Evolutionary conservation across 2,888 invertebrate genomes (phyloP).

Genomic region (Macrophya annulata): DNA sequence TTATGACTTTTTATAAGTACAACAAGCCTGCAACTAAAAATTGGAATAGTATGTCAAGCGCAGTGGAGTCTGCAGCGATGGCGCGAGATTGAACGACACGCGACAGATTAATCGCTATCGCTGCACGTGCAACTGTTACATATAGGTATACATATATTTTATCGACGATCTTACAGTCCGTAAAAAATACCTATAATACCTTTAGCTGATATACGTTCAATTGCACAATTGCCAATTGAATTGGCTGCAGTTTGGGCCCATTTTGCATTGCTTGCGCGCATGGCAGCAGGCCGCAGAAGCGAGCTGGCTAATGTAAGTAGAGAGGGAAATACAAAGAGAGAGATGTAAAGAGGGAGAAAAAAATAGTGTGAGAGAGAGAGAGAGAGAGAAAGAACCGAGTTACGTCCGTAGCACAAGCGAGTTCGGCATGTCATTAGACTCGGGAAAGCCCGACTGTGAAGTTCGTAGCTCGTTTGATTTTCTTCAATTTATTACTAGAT

Average conservation of each 20-base stretch:
- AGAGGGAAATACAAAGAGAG: conserved; percentile 31
- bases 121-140: background rate
- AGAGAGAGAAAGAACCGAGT: conserved; percentile 27
- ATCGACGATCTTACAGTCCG: background rate
- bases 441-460: conserved; percentile 46
- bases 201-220: background rate
- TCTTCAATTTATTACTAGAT: background rate
- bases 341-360: conserved; percentile 4
- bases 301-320: conserved; percentile 3
- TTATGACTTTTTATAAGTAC: background rate
- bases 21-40: background rate
- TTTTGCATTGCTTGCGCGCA: conserved; percentile 35
- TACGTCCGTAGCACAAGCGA: conserved; percentile 23
- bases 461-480: conserved; percentile 11
- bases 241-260: conserved; percentile 34
- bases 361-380: background rate
- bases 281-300: background rate
- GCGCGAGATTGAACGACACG: background rate
- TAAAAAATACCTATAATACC: background rate
- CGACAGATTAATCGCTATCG: background rate
- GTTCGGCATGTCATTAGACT: conserved; percentile 53
- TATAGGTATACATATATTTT: background rate
- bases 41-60: conserved; percentile 27
- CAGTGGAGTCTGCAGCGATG: background rate
- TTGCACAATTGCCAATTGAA: conserved; percentile 43